These are phyloP conservation scores for Cydia pomonella DNA, from an alignment of 1,140 invertebrate species.

Conservation along the genomic window DNA sequence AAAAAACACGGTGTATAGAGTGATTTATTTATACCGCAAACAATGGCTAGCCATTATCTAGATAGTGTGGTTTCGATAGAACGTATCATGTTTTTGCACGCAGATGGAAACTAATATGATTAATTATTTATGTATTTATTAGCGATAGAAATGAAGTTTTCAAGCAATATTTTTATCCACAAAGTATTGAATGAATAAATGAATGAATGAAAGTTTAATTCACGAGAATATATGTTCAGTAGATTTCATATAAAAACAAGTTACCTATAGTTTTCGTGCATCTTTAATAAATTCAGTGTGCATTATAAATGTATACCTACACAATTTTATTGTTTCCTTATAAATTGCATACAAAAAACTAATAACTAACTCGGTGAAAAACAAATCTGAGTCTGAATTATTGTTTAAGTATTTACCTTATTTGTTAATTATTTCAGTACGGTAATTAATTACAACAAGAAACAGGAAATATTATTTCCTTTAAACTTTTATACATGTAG, in stretches of 20 bases:
- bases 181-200: too few relatives aligned
- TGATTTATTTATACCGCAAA: constrained; percentile 17
- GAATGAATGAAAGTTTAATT: too few relatives aligned
- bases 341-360: not conserved
- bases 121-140: not conserved
- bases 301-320: too few relatives aligned
- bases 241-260: too few relatives aligned
- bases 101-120: not conserved
- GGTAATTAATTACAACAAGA: not conserved
- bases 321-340: not conserved
- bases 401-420: not conserved
- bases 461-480: not conserved
- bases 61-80: constrained; percentile 1
- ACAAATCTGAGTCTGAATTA: not conserved
- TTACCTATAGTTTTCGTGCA: not conserved
- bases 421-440: not conserved
- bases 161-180: too few relatives aligned
- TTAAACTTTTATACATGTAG: not conserved
- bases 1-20: too few relatives aligned
- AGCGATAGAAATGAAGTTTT: too few relatives aligned
- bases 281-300: not conserved
- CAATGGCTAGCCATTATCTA: not conserved
- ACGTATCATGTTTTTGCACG: not conserved
- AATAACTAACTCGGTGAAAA: not conserved
- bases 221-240: too few relatives aligned